A percentile compares a stretch with the other conserved stretches of the same genome.
phyloP scores from a whole-genome alignment of 2,888 invertebrate species.

The Synanthedon vespiformis region DNA sequence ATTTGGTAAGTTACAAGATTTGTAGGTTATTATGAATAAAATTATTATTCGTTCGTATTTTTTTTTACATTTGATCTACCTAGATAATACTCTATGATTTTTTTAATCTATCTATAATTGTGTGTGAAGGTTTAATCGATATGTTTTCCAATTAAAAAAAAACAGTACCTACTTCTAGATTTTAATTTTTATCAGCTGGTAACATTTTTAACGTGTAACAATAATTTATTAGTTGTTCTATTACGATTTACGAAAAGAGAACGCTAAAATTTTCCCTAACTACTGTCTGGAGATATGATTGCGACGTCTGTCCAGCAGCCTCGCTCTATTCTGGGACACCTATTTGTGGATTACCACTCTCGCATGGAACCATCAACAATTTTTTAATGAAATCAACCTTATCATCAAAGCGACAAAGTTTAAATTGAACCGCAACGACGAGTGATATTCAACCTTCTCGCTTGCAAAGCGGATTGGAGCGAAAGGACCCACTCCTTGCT shows the following conservation, averaged over 20 bases:
- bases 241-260: neutral
- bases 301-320: slow-evolving; percentile 43
- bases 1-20: too few species aligned
- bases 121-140: too few species aligned
- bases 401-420: slow-evolving; percentile 28
- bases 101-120: too few species aligned
- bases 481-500: slow-evolving; percentile 61
- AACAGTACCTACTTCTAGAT: too few species aligned
- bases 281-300: slow-evolving; percentile 40
- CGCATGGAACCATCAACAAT: slow-evolving; percentile 39
- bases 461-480: slow-evolving; percentile 25
- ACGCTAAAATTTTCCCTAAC: slow-evolving; percentile 25
- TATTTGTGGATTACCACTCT: slow-evolving; percentile 62
- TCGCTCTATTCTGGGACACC: slow-evolving; percentile 68
- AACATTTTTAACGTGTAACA: neutral
- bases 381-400: slow-evolving; percentile 38
- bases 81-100: too few species aligned
- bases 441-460: slow-evolving; percentile 30
- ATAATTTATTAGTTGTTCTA: neutral
- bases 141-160: too few species aligned
- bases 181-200: neutral
- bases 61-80: too few species aligned
- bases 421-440: slow-evolving; percentile 20
- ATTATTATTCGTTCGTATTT: too few species aligned
- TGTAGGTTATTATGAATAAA: too few species aligned